Conservation (phyloP, 2,797 vertebrate species). For the Sebastes vulpes region DNA sequence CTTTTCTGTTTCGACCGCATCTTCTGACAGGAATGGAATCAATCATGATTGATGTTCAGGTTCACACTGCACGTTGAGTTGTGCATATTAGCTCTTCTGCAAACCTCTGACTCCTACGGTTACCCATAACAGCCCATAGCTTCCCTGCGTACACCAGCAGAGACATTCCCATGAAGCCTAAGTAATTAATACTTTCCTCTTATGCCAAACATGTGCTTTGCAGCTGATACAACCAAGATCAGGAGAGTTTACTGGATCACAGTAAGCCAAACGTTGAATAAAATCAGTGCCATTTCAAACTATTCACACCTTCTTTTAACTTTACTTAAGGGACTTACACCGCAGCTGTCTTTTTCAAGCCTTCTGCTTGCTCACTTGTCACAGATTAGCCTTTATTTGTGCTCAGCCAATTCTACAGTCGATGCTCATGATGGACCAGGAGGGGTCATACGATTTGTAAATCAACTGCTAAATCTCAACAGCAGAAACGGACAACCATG, state of each 20-base stretch:
- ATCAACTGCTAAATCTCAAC: not conserved
- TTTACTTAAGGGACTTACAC: not conserved
- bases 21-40: not conserved
- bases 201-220: not conserved
- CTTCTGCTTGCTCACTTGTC: not conserved
- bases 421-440: not conserved
- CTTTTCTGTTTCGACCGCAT: not conserved
- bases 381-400: not conserved
- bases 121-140: not conserved
- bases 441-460: not conserved
- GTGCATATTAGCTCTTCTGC: not conserved
- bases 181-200: not conserved
- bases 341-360: not conserved
- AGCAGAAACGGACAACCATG: slow-evolving; percentile 4
- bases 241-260: not conserved
- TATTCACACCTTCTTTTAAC: not conserved
- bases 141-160: not conserved
- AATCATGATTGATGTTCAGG: not conserved
- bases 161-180: not conserved
- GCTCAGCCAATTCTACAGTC: not conserved
- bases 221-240: not conserved
- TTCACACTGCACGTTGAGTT: not conserved
- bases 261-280: not conserved
- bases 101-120: not conserved
- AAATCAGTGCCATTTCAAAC: not conserved